Evolutionary conservation across 2,797 vertebrate genomes (phyloP).

Genomic region (Aratinga solstitialis): DNA sequence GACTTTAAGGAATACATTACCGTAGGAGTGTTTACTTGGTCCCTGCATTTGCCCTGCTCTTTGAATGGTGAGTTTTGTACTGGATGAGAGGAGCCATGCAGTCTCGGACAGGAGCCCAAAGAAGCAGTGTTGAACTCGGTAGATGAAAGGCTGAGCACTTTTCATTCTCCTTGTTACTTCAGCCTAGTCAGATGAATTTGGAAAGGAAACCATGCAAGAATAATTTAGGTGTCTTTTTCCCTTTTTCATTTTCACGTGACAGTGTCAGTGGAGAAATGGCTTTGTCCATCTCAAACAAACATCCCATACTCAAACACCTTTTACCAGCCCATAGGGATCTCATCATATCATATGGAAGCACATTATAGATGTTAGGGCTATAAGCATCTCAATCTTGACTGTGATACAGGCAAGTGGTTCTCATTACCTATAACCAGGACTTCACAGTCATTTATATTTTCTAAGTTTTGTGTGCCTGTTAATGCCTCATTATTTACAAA

Average conservation of each 20-base stretch:
- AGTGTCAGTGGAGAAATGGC: background rate
- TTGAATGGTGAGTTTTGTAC: constrained; percentile 30
- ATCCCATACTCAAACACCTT: background rate
- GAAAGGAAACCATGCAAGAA: background rate
- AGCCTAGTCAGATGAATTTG: background rate
- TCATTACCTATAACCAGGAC: background rate
- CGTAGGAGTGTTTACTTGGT: background rate
- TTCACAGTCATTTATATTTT: background rate
- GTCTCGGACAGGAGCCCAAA: constrained; percentile 28
- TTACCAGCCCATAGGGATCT: background rate
- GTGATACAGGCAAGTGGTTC: background rate
- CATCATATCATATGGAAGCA: background rate
- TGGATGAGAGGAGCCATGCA: background rate
- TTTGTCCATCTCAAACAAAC: background rate
- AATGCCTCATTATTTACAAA: background rate
- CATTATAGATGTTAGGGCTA: background rate
- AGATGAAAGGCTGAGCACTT: constrained; percentile 18
- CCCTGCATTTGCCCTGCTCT: background rate
- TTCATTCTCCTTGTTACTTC: background rate
- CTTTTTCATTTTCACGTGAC: background rate
- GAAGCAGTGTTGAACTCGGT: background rate
- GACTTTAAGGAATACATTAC: background rate
- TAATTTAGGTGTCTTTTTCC: background rate
- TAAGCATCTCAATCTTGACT: background rate
- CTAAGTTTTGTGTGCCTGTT: background rate